These are phyloP conservation scores for Galerucella nymphaeae DNA, from an alignment of 2,888 invertebrate species.

Conservation along the genomic window DNA sequence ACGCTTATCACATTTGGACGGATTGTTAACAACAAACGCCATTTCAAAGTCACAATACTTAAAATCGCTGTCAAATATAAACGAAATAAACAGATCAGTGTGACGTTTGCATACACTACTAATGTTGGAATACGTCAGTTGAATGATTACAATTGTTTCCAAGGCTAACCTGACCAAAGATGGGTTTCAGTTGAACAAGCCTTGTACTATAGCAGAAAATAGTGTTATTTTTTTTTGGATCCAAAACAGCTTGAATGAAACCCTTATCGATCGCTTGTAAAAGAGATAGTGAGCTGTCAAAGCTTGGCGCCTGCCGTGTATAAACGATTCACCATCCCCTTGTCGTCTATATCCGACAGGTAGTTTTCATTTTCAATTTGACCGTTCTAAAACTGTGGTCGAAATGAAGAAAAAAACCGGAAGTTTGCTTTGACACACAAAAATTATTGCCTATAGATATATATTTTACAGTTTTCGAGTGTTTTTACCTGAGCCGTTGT, in stretches of 20 bases:
- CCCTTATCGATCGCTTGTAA: constrained; percentile 53
- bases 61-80: too few relatives aligned
- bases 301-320: constrained; percentile 55
- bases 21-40: too few relatives aligned
- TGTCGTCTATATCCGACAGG: constrained; percentile 47
- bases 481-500: constrained; percentile 37
- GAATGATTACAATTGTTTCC: too few relatives aligned
- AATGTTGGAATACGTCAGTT: too few relatives aligned
- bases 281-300: constrained; percentile 57
- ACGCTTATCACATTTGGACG: too few relatives aligned
- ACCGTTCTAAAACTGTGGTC: constrained; percentile 35
- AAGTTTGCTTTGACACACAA: constrained; percentile 49
- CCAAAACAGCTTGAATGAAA: constrained; percentile 44
- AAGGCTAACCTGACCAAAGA: too few relatives aligned
- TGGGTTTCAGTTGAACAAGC: too few relatives aligned
- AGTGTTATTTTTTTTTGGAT: constrained; percentile 32
- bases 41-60: too few relatives aligned
- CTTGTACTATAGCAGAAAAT: constrained; percentile 20
- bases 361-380: constrained; percentile 44
- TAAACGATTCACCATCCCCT: constrained; percentile 48
- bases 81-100: too few relatives aligned
- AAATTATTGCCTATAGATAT: constrained; percentile 32
- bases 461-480: constrained; percentile 34
- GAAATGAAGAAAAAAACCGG: constrained; percentile 44
- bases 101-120: too few relatives aligned